A percentile compares a stretch with the other conserved stretches of the same genome.
These are phyloP conservation scores for Dinoponera quadriceps DNA, from an alignment of 1,140 invertebrate genomes.

Conservation along the genomic window DNA sequence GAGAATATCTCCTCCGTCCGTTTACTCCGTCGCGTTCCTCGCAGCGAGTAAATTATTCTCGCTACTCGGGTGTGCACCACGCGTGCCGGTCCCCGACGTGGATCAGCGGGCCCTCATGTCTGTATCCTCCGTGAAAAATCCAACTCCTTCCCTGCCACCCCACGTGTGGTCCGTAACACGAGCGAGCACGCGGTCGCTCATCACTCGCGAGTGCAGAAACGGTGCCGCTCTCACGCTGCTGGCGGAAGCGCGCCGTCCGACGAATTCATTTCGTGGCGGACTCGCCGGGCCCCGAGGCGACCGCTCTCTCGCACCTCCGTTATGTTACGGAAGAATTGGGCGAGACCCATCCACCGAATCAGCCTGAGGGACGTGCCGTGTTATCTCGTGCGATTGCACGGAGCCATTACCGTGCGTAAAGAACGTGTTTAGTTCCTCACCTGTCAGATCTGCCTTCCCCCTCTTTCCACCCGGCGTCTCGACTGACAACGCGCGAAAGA, in stretches of 20 bases:
- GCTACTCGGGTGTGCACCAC: constrained; percentile 1
- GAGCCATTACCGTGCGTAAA: constrained; percentile 7
- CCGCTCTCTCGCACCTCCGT: constrained; percentile 46
- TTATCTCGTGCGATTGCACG: constrained; percentile 6
- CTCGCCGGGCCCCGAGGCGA: constrained; percentile 47
- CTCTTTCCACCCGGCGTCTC: neutral
- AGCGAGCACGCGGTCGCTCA: constrained; percentile 2
- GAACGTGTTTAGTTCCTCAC: constrained; percentile 12
- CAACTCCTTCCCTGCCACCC: constrained; percentile 6
- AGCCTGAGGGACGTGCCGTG: neutral
- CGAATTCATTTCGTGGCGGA: constrained; percentile 52
- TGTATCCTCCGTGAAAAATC: neutral
- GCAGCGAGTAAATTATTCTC: constrained; percentile 36
- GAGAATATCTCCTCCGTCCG: neutral
- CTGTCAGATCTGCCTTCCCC: constrained; percentile 3
- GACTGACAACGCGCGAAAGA: neutral
- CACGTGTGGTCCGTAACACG: neutral
- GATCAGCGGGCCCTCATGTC: neutral
- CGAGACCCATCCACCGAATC: constrained; percentile 9
- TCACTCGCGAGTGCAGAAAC: neutral
- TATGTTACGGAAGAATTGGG: constrained; percentile 25
- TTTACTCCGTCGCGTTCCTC: neutral
- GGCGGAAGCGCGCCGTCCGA: constrained; percentile 25
- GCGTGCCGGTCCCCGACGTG: neutral
- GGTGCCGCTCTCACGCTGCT: constrained; percentile 5